Evolutionary conservation across 2,888 invertebrate genomes (phyloP), one percentile per base, ranked within the genome.

Genomic region (Baccha elongata): DNA sequence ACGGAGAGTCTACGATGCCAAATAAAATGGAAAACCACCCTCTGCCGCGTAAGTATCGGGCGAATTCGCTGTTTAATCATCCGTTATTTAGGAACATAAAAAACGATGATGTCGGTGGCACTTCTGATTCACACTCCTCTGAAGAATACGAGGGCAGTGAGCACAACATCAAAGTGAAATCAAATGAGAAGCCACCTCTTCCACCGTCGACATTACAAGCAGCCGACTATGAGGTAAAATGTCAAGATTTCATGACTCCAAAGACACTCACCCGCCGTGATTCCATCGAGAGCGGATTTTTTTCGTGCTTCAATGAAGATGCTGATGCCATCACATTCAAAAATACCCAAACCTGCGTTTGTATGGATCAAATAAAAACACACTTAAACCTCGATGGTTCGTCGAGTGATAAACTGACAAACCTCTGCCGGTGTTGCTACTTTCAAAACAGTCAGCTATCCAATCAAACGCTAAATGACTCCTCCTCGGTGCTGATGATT

Each of bases 261-360:
- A 87, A 89, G 85, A 87, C 88, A n/a, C 90, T 94, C n/a, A 92
- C 94, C 32, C 91, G 96, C 15, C 93, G 96, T 50, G 97, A 96
- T 71, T 97, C 96, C 17, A 96, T 96, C 89, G 97, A 97, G 90
- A 96, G 96, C 86, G 97, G 97, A 17, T 97, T 97, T 89, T 97
- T 96, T 92, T 96, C 96, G 68, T 96, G 96, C 86, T 95, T 96
- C 84, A 96, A 96, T 87, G 95, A 95, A 88, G 95, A 95, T 88
- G 93, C 94, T 84, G 95, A 95, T 88, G 92, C 94, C 86, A 93
- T 93, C 73, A 91, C 88, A 10, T 84, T 74, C 44, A 84, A 84
- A 17, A 84, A 74, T 23, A 86, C 86, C 52, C 88, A 85, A 10
- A 26, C 58, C 37, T 79, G 87, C 81, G 87, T 86, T 23, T 89